A percentile compares a stretch with the other conserved stretches of the same genome.
Evolutionary conservation across 2,797 vertebrate genomes (phyloP).

Genomic region (Thripadectes ignobilis): DNA sequence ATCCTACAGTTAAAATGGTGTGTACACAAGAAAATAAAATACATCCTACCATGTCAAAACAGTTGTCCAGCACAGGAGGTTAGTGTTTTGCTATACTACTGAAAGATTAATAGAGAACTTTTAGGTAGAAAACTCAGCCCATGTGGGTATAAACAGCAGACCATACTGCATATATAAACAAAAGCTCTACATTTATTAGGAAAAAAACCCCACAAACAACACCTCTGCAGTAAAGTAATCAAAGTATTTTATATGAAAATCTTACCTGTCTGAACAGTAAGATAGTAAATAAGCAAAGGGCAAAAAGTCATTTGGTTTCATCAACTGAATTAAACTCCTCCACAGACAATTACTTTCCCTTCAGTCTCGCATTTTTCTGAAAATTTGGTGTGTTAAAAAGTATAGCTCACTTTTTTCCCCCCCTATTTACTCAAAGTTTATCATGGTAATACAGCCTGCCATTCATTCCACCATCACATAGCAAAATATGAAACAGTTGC

Average conservation of each 20-base stretch:
- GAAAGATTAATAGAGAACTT: not conserved
- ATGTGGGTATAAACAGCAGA: not conserved
- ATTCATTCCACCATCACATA: not conserved
- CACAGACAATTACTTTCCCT: not conserved
- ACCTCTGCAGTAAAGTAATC: not conserved
- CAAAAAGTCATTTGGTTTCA: not conserved
- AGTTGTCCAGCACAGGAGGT: not conserved
- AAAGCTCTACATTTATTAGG: not conserved
- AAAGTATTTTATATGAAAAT: not conserved
- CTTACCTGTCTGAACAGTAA: not conserved
- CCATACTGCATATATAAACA: not conserved
- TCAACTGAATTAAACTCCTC: not conserved
- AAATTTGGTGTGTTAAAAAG: not conserved
- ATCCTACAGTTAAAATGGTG: not conserved
- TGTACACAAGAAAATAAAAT: not conserved
- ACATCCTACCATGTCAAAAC: not conserved
- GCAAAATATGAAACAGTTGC: constrained; percentile 12
- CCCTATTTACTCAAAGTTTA: not conserved
- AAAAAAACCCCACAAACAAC: not conserved
- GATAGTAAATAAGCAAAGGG: not conserved
- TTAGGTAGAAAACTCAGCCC: not conserved
- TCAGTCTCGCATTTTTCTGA: not conserved
- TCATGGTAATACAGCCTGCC: not conserved
- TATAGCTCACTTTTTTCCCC: not conserved
- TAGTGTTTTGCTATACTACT: not conserved